These are phyloP conservation scores for Pachycephala philippinensis DNA, from an alignment of 2,113 vertebrate genomes.

Conservation along the genomic window DNA sequence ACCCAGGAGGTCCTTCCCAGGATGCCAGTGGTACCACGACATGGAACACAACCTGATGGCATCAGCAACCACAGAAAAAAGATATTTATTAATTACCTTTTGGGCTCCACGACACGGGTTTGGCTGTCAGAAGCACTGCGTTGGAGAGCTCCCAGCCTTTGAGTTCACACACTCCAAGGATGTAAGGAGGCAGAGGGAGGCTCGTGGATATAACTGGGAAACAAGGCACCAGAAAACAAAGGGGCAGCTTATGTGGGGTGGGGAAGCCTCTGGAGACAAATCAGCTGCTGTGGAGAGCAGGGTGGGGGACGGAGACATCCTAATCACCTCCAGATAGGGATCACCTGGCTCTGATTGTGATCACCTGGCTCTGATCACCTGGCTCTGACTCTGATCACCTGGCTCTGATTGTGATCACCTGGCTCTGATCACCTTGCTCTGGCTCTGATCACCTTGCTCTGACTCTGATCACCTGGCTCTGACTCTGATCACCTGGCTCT, in stretches of 20 bases:
- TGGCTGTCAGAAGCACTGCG: not conserved
- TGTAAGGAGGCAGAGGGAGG: not conserved
- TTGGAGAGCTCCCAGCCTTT: not conserved
- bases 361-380: not conserved
- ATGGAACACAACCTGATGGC: not conserved
- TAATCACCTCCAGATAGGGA: not conserved
- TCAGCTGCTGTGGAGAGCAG: not conserved
- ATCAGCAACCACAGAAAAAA: not conserved
- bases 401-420: not conserved
- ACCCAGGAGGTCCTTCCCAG: not conserved
- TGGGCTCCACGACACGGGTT: not conserved
- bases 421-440: too few relatives aligned
- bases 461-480: not conserved
- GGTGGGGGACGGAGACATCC: not conserved
- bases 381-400: not conserved
- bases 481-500: not conserved
- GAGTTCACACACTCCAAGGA: fast-evolving
- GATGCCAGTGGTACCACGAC: not conserved
- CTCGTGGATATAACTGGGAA: fast-evolving
- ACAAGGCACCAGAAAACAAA: not conserved
- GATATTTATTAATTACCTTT: not conserved
- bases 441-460: not conserved
- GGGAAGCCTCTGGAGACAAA: not conserved
- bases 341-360: not conserved
- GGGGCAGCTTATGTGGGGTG: not conserved